These are phyloP conservation scores for Blennius ocellaris DNA, from an alignment of 2,113 vertebrate genomes.

Conservation along the genomic window DNA sequence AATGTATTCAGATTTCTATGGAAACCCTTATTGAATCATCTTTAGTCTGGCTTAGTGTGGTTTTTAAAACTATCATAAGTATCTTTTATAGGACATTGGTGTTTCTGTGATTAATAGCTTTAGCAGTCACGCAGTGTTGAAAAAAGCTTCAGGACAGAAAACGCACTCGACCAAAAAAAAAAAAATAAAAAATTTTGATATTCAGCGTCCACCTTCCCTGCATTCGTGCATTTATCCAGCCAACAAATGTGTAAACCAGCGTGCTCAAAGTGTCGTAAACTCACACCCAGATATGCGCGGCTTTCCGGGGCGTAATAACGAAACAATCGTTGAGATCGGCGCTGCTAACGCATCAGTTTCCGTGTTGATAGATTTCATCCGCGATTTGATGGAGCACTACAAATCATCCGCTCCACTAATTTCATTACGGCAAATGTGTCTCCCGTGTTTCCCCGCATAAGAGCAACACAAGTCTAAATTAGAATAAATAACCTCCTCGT, in stretches of 20 bases:
- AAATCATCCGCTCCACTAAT: conserved; percentile 71
- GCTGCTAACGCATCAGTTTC: conserved; percentile 61
- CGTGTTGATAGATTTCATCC: conserved; percentile 52
- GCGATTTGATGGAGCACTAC: conserved; percentile 50
- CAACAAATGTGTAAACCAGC: background rate
- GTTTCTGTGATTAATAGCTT: too few species aligned
- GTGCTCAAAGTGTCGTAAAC: background rate
- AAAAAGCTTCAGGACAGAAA: too few species aligned
- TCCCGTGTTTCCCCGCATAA: conserved; percentile 58
- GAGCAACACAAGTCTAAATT: conserved; percentile 50
- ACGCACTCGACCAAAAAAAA: too few species aligned
- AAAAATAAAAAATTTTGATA: too few species aligned
- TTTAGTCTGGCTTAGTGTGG: too few species aligned
- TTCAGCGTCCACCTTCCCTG: too few species aligned
- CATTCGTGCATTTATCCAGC: background rate
- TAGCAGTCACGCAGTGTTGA: too few species aligned
- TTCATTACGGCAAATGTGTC: conserved; percentile 78
- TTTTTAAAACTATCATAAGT: too few species aligned
- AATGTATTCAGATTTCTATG: too few species aligned
- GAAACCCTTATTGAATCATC: too few species aligned
- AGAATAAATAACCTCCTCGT: conserved; percentile 68
- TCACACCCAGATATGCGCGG: background rate
- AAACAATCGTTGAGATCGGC: conserved; percentile 23
- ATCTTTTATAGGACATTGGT: too few species aligned
- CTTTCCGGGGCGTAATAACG: conserved; percentile 12